Percentiles rank a stretch among this genome's conserved stretches.
Evolutionary conservation across 1,140 invertebrate species (phyloP).

Genomic region (Atopsyche davidsoni): DNA sequence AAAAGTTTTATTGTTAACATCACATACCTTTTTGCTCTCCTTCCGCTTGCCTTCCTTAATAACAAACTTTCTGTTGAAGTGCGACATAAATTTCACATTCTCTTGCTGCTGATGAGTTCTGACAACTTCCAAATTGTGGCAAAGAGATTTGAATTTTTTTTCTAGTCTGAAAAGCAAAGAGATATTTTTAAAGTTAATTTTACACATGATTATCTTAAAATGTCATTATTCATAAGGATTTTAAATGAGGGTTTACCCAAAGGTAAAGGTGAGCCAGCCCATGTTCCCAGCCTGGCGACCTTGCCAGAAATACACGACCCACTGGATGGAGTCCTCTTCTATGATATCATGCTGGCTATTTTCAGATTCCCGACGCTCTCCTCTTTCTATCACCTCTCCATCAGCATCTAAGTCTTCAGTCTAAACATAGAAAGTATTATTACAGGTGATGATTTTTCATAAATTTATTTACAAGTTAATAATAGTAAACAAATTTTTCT

Average conservation of each 20-base stretch:
- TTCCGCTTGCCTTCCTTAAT: conserved; percentile 88
- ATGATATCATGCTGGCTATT: conserved; percentile 25
- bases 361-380: conserved; percentile 9
- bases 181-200: conserved; percentile 5
- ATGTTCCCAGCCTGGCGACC: conserved; percentile 95
- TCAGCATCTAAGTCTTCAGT: conserved; percentile 34
- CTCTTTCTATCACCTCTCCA: conserved; percentile 36
- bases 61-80: conserved; percentile 94
- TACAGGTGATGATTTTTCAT: no score
- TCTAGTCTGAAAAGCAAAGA: conserved; percentile 64
- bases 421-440: conserved; percentile 4
- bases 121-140: conserved; percentile 93
- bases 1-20: conserved; percentile 4
- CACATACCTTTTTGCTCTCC: conserved; percentile 44
- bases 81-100: conserved; percentile 96
- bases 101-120: conserved; percentile 98
- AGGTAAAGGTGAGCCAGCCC: conserved; percentile 99
- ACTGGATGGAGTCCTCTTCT: conserved; percentile 85
- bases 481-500: no score
- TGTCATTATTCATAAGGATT: conserved; percentile 6
- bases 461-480: conserved; percentile 9
- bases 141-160: conserved; percentile 95
- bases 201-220: no score
- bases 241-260: conserved; percentile 55
- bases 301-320: conserved; percentile 99